Conservation (phyloP, 2,888 invertebrate genomes). For the Agelastica alni region DNA sequence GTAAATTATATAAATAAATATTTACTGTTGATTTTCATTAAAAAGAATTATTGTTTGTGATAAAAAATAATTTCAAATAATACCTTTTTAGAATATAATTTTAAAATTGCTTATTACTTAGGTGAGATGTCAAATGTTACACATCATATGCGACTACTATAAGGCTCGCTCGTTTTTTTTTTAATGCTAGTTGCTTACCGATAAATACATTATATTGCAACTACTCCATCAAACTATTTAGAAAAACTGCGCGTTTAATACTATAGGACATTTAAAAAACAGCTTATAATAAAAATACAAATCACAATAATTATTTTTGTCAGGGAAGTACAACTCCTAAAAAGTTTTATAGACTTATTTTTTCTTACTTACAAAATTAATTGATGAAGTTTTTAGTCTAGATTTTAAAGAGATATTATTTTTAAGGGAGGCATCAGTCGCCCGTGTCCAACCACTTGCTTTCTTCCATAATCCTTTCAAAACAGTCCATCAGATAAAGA, state of each 20-base stretch:
- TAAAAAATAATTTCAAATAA: no score
- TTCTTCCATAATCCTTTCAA: constrained; percentile 94
- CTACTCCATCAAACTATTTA: constrained; percentile 9
- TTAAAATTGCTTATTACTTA: no score
- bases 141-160: no score
- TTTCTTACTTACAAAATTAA: constrained; percentile 16
- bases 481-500: constrained; percentile 89
- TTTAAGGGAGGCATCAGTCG: constrained; percentile 62
- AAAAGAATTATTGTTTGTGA: no score
- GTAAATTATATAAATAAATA: no score
- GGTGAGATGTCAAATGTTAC: no score
- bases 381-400: constrained; percentile 21
- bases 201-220: constrained; percentile 20
- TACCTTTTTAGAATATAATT: no score
- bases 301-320: constrained; percentile 21
- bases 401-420: constrained; percentile 2
- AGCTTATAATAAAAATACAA: constrained; percentile 21
- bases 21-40: no score
- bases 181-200: constrained; percentile 4
- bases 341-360: constrained; percentile 2
- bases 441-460: constrained; percentile 83
- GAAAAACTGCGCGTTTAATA: constrained; percentile 16
- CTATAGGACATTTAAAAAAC: constrained; percentile 20
- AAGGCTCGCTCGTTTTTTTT: no score
- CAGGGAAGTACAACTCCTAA: constrained; percentile 12